These are phyloP conservation scores for Drusus annulatus DNA, from an alignment of 1,140 invertebrate species.

Conservation along the genomic window DNA sequence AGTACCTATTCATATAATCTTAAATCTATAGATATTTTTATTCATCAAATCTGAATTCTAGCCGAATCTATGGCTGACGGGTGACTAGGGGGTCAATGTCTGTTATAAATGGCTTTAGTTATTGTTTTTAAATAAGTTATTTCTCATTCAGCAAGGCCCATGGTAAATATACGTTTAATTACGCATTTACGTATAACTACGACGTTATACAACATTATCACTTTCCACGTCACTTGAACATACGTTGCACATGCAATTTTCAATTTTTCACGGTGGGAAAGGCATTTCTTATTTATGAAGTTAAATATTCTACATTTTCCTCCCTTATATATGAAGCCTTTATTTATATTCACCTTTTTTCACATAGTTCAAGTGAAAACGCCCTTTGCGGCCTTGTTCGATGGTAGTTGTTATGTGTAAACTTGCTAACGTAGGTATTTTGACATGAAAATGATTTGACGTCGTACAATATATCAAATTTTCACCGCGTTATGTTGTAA, in stretches of 20 bases:
- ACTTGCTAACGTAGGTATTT: conserved; percentile 9
- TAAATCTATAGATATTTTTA: conserved; percentile 26
- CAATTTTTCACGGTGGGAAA: conserved; percentile 8
- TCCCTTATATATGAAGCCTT: neutral
- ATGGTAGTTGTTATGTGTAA: conserved; percentile 4
- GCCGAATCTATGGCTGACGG: conserved; percentile 26
- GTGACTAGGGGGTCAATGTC: conserved; percentile 29
- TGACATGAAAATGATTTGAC: conserved; percentile 17
- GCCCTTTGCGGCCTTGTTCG: conserved; percentile 1
- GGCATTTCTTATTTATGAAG: neutral
- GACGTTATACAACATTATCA: conserved; percentile 18
- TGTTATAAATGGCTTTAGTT: conserved; percentile 37
- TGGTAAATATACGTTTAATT: conserved; percentile 13
- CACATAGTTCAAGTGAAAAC: neutral
- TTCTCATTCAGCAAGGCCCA: neutral
- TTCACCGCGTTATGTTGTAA: no score
- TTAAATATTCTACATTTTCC: neutral
- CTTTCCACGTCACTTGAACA: conserved; percentile 19
- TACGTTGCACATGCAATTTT: conserved; percentile 48
- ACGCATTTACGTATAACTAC: neutral
- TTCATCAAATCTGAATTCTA: neutral
- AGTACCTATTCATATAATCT: no score
- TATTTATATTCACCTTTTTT: neutral
- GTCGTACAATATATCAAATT: no score
- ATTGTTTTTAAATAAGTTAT: conserved; percentile 44